Evolutionary conservation across 1,140 invertebrate species (phyloP).

Genomic region (Leptopilina clavipes): DNA sequence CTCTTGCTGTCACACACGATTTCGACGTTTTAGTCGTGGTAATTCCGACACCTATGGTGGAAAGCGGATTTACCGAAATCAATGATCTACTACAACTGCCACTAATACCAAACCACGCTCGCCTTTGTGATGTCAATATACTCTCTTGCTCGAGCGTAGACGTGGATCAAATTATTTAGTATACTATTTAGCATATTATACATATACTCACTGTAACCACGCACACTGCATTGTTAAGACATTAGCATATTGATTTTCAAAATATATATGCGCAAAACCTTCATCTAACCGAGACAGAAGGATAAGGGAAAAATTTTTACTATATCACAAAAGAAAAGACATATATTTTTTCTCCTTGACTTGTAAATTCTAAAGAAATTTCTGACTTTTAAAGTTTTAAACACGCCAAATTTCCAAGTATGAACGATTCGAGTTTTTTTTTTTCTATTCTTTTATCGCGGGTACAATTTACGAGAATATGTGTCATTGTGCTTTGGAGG

Average conservation of each 20-base stretch:
- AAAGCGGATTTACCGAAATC: conserved; percentile 50
- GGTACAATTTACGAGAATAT: conserved; percentile 38
- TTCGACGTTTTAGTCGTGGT: conserved; percentile 12
- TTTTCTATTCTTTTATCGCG: conserved; percentile 49
- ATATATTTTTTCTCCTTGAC: too few species aligned
- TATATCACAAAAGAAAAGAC: too few species aligned
- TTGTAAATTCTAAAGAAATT: too few species aligned
- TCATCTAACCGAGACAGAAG: too few species aligned
- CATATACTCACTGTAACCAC: background rate
- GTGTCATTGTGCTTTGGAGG: conserved; percentile 28
- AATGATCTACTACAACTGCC: conserved; percentile 46
- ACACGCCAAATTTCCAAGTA: too few species aligned
- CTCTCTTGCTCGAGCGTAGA: background rate
- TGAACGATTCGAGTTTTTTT: background rate
- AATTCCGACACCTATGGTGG: conserved; percentile 28
- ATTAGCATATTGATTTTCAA: background rate
- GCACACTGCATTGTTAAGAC: background rate
- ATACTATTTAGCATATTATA: conserved; percentile 13
- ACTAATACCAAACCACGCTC: background rate
- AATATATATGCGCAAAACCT: too few species aligned
- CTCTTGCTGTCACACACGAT: conserved; percentile 29
- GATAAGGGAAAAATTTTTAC: too few species aligned
- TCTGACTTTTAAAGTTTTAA: too few species aligned
- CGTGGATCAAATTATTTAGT: conserved; percentile 27
- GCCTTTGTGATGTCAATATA: conserved; percentile 31